Conservation (phyloP, 2,113 vertebrate genomes). For the Chaenocephalus aceratus region DNA sequence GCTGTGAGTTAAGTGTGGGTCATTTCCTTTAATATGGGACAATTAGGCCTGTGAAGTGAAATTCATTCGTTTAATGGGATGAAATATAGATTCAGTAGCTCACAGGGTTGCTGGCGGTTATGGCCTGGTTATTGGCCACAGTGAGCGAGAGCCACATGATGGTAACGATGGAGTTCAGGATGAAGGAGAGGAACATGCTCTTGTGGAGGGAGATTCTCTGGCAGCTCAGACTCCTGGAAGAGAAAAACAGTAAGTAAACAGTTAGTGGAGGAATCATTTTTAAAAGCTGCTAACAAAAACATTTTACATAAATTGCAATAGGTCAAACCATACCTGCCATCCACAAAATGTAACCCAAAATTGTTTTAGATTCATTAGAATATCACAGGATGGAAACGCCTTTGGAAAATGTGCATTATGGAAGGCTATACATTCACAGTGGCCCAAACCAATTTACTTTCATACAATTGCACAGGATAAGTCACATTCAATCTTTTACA, state of each 20-base stretch:
- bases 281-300: no score
- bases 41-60: background rate
- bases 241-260: background rate
- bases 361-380: no score
- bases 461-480: no score
- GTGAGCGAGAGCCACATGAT: slow-evolving; percentile 76
- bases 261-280: no score
- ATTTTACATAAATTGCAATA: background rate
- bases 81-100: slow-evolving; percentile 40
- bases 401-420: background rate
- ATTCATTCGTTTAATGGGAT: background rate
- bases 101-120: slow-evolving; percentile 72
- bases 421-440: no score
- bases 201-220: slow-evolving; percentile 88
- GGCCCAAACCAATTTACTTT: no score
- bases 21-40: no score
- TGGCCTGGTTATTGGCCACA: slow-evolving; percentile 45
- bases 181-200: slow-evolving; percentile 87
- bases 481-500: no score
- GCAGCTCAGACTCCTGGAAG: slow-evolving; percentile 84
- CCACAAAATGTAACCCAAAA: no score
- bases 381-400: background rate
- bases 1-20: no score
- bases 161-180: slow-evolving; percentile 84
- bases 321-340: no score